Evolutionary conservation across 2,113 vertebrate species (phyloP).

Genomic region (Parotia lawesii): DNA sequence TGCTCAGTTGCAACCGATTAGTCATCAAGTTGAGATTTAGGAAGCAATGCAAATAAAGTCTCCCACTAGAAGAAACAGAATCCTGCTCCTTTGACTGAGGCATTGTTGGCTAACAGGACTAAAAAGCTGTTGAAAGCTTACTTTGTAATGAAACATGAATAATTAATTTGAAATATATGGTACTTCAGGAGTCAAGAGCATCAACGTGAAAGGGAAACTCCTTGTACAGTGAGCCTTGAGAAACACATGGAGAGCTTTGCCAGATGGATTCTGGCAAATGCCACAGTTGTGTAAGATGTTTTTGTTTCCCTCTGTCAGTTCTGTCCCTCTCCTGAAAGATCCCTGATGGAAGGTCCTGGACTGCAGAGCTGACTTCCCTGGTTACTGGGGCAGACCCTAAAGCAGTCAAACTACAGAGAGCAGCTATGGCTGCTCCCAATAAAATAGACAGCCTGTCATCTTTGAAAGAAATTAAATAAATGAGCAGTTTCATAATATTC

Average conservation of each 20-base stretch:
- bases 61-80: conserved; percentile 1
- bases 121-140: background rate
- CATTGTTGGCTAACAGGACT: background rate
- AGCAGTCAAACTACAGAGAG: background rate
- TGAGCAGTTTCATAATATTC: conserved; percentile 43
- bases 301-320: background rate
- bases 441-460: conserved; percentile 10
- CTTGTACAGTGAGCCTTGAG: background rate
- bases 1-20: conserved; percentile 48
- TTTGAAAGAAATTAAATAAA: conserved; percentile 39
- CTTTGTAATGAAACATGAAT: background rate
- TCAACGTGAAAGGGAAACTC: background rate
- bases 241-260: background rate
- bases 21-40: conserved; percentile 48
- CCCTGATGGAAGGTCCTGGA: background rate
- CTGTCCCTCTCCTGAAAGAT: background rate
- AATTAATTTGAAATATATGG: background rate
- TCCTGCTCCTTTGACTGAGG: background rate
- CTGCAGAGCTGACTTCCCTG: background rate
- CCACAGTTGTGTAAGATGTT: background rate
- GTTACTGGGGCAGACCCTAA: background rate
- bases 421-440: background rate
- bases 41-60: conserved; percentile 30
- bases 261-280: background rate
- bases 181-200: background rate